Evolutionary conservation across 2,888 invertebrate genomes (phyloP), one percentile per base, ranked within the genome.

Genomic region (Drosophila phalerata): DNA sequence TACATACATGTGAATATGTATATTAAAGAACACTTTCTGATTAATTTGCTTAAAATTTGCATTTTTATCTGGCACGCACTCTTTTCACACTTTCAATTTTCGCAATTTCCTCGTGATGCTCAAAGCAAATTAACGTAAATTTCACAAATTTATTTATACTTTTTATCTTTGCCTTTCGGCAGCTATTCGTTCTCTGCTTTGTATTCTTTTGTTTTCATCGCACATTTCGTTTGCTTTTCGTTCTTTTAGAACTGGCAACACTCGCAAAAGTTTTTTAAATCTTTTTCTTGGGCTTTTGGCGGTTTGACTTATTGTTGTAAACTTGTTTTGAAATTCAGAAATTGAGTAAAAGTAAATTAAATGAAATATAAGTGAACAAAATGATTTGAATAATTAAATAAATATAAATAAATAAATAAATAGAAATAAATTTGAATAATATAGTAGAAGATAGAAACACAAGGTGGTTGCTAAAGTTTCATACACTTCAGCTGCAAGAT

Each of bases 161-260:
- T 65, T 53, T 51, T 22, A 19, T 25, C 15, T 34, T 8, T 53
- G 34, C 49, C 49, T 30, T 48, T 15, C 25, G 51, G 17, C 37
- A 43, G 64, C 51, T 55, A 48, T 58, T 69, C 45, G 66, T 66
- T 48, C 42, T 65, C 11, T 49, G 66, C 38, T 66, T 77, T 78
- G 45, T 47, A 47, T 38, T 55, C 49, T 74, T 83, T 83, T 80
- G 75, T 81, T 80, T 70, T 77, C 72, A 68, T 85, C 73, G 58
- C 74, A 68, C 32, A 45, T 60, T 82, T 82, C 77, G 72, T 48
- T 43, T 37, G 28, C 8, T 53, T 69, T 69, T 66, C 40, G 53
- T 40, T 30, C 8, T 28, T 42, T 74, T 37, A 1, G 11, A 13
- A 51, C 57, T 84, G 84, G 84, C 84, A 84, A 85, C 64, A 25